A percentile compares a stretch with the other conserved stretches of the same genome.
phyloP scores from a whole-genome alignment of 1,140 invertebrate species.

The Cydia fagiglandana region DNA sequence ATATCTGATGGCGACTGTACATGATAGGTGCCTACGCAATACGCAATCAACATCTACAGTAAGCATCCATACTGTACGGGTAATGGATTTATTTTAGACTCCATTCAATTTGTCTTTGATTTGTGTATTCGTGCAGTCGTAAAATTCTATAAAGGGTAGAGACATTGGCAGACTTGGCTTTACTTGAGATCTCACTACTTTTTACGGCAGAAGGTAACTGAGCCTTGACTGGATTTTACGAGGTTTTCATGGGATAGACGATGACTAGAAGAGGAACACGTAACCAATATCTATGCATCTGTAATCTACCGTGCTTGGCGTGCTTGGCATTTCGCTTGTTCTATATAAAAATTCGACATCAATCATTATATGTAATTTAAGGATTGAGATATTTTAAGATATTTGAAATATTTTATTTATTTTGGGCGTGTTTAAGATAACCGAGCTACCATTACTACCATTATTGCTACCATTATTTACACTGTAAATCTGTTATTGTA shows the following conservation, averaged over 20 bases:
- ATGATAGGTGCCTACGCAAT: too few relatives aligned
- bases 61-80: too few relatives aligned
- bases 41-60: too few relatives aligned
- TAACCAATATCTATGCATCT: background rate
- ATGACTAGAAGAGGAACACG: background rate
- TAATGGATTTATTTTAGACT: too few relatives aligned
- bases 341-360: background rate
- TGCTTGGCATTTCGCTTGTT: background rate
- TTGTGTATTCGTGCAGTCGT: constrained; percentile 1
- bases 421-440: too few relatives aligned
- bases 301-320: background rate
- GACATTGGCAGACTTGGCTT: background rate
- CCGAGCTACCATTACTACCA: too few relatives aligned
- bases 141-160: background rate
- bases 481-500: too few relatives aligned
- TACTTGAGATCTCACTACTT: background rate
- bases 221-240: constrained; percentile 1
- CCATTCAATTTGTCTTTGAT: background rate
- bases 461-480: too few relatives aligned
- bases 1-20: too few relatives aligned
- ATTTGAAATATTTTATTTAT: too few relatives aligned
- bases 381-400: too few relatives aligned
- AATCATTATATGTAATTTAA: too few relatives aligned
- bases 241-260: background rate
- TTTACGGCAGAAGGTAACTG: constrained; percentile 10